Base-by-base conservation (phyloP, 1,140 invertebrate genomes). In the Philopotamus ludificatus region DNA sequence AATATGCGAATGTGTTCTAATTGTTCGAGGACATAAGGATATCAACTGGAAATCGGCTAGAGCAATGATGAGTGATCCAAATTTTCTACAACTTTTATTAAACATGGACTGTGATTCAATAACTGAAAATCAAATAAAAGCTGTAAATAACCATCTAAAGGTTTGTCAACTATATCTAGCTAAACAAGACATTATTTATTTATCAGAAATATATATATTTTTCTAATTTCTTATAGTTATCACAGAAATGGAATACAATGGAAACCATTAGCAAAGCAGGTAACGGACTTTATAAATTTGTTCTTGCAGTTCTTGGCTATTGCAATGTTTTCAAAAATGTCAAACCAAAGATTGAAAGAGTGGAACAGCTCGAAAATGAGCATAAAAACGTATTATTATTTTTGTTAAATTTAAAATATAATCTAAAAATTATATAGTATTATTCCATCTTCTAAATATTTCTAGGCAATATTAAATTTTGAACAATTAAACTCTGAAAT, bases 31-130 rank as follows among this genome's bases (percentile, higher is more conserved):
- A 1, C 81, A 87, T 8, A 92, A 90, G 68, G 93, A 95, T 49
- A 86, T 95, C 0, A 90, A 85, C 39, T 95, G 93, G 93, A 95
- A 95, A 77, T 85, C 86, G 10, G 92, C 91, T 0, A 94, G 93
- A 73, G 89, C 83, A 10, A 90, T 95, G 86, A 94, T 96, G 92
- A 85, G 89, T 0, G 93, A 95, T 74, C 88, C 91, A 0, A 91
- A 86, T 74, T 96, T 95, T 75, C 73, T 95, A 1, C 82, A 84
- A 65, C 83, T 80, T 22, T 76, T 96, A 1, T 89, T 90, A 78
- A 90, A 94, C 72, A 89, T 95, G 86, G 90, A 95, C 73, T 90
- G 88, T 63, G 89, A 95, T 70, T 79, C 84, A 10, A 89, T 95
- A 26, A 90, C 90, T 0, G 81, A 84, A 51, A 85, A 84, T 55